Evolutionary conservation across 1,140 invertebrate genomes (phyloP), one percentile per base, ranked within the genome.

Genomic region (Brachionus rubens): DNA sequence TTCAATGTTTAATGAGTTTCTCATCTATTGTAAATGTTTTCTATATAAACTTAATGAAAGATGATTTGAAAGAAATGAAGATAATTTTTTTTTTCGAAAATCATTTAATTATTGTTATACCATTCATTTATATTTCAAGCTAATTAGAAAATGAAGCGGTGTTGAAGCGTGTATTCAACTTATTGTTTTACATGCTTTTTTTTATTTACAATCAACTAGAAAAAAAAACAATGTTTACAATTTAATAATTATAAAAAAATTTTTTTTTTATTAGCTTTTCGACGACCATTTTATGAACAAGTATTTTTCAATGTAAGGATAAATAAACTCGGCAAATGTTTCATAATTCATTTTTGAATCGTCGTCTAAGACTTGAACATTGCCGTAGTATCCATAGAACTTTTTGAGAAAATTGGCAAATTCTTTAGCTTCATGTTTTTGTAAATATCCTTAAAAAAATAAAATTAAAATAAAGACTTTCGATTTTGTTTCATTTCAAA

Each of bases 371-470:
- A 65, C 30, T 43, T 19, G 16, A 2, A 19, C 14, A 10, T 36
- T 9, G 19, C 21, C 12, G 14, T 65, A n/a, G 2, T 43, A 26
- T 0, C 59, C 40, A n/a, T 65, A 65, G 43, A 65, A 65, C 24
- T 26, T 65, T 19, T 46, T 19, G 4, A 65, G 21, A 41, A 43
- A 21, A 24, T 24, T 43, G 12, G 24, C 24, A 41, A 65, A 65
- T 24, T 46, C 40, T 24, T 43, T 43, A 3, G 59, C 59, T 36
- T 65, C 59, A 21, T 41, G 19, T 9, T 46, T 65, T 46, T 46
- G 59, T n/a, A 65, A 46, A 65, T 14, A 65, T n/a, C 59, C 59
- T 65, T 3, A 1, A 65, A 65, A 65, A 48, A 48, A 48, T n/a
- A 3, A 48, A 16, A 48, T 16, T 48, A 3, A 48, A 48, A 43